Evolutionary conservation across 2,888 invertebrate species (phyloP).

Genomic region (Macrosiphum euphorbiae): DNA sequence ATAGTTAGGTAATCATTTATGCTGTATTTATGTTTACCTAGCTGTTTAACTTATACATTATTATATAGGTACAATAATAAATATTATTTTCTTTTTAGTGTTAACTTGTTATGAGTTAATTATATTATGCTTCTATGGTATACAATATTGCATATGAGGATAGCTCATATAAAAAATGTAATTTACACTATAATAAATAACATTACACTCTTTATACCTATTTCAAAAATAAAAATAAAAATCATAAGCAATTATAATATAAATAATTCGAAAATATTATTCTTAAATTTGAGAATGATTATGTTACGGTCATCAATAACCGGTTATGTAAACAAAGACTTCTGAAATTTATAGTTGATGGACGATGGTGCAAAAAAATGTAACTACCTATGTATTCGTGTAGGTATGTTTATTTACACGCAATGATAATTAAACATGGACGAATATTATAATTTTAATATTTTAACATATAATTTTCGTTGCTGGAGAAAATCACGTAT

Average conservation of each 20-base stretch:
- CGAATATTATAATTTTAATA: not conserved
- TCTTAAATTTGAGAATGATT: slow-evolving; percentile 18
- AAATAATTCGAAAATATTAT: slow-evolving; percentile 34
- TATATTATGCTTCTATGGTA: not conserved
- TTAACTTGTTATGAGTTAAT: not conserved
- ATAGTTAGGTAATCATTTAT: not conserved
- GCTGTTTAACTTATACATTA: not conserved
- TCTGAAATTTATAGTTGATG: slow-evolving; percentile 21
- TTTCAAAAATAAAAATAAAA: not conserved
- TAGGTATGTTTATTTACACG: not conserved
- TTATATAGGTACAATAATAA: not conserved
- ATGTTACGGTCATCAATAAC: slow-evolving; percentile 29
- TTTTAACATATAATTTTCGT: not conserved
- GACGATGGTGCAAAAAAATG: not conserved
- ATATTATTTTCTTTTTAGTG: not conserved
- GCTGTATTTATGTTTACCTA: not conserved
- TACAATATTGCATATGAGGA: not conserved
- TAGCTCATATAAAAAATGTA: not conserved
- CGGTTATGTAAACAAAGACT: slow-evolving; percentile 43
- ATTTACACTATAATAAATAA: not conserved
- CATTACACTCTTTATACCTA: not conserved
- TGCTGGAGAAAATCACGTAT: not conserved
- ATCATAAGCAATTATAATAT: not conserved
- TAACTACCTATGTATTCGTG: not conserved
- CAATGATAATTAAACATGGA: not conserved